These are phyloP conservation scores for Takifugu bimaculatus DNA, from an alignment of 2,113 vertebrate species.

Conservation along the genomic window DNA sequence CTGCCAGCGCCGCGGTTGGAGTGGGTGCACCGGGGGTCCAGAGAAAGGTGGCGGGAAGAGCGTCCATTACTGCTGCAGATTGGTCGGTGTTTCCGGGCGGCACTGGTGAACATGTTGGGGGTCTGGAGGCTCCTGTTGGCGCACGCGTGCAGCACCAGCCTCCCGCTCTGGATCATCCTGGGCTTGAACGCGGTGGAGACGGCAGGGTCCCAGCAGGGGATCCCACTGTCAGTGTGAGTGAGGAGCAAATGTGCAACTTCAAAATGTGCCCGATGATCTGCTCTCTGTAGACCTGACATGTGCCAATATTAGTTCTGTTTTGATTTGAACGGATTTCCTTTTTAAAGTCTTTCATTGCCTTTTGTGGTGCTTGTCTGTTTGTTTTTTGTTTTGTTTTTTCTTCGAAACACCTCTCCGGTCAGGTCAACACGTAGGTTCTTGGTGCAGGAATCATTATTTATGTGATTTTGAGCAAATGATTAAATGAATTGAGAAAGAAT, in stretches of 20 bases:
- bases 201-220: constrained; percentile 89
- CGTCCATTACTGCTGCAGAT: constrained; percentile 21
- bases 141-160: constrained; percentile 60
- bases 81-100: background rate
- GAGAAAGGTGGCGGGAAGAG: background rate
- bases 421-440: background rate
- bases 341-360: background rate
- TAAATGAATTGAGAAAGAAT: no score
- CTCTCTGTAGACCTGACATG: background rate
- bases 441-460: no score
- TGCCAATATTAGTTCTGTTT: background rate
- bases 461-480: background rate
- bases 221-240: constrained; percentile 87
- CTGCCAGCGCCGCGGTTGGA: constrained; percentile 28
- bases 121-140: constrained; percentile 52
- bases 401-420: no score
- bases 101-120: constrained; percentile 68
- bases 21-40: constrained; percentile 33
- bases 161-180: constrained; percentile 77
- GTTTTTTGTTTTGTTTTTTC: background rate
- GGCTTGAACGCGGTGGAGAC: constrained; percentile 75
- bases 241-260: constrained; percentile 36
- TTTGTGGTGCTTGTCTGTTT: background rate
- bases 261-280: background rate
- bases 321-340: background rate